Base-by-base conservation (phyloP, 2,888 invertebrate genomes). In the Ophonus ardosiacus region DNA sequence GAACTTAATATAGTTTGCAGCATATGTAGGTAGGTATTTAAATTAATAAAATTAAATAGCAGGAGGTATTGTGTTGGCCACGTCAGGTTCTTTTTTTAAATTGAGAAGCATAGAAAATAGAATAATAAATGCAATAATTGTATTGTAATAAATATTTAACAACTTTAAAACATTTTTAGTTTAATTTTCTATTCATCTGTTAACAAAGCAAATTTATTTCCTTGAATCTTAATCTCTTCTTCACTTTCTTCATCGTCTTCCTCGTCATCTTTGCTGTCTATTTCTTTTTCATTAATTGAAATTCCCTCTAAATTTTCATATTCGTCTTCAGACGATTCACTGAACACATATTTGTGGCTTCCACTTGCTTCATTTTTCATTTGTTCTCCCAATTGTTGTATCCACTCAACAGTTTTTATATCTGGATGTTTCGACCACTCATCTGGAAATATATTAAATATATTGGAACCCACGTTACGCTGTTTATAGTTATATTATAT, bases 321-420 rank as follows among this genome's bases (percentile, higher is more conserved):
- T 81, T 89, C 90, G 74, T 88, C 88, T 63, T 89, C 90, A 8
- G 88, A 89, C 10, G 86, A 86, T 40, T 86, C 86, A 38, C 21
- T 76, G 7, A 82, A 43, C 15, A 56, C 10, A 86, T n/a, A 76
- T 59, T 76, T 87, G 86, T 80, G 86, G 13, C 88, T 88, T 6
- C 90, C 88, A 56, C 87, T 88, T 21, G 87, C 88, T 10, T 86
- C 31, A 86, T 86, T 81, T 10, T 85, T 86, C 0, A 85, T 88
- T 7, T 88, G 88, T 7, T 88, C 89, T 0, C 92, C 92, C 43
- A 92, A 89, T 0, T 95, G 95, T 90, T 96, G 95, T 81, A 96
- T 94, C 94, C 94, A 94, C 86, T 92, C 92, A 0, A 96, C 92
- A 87, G 93, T 93, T 87, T 93, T 93, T 0, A 95, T 90, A 86